These are phyloP conservation scores for Cantharis lateralis DNA, from an alignment of 2,888 invertebrate species.

Conservation along the genomic window DNA sequence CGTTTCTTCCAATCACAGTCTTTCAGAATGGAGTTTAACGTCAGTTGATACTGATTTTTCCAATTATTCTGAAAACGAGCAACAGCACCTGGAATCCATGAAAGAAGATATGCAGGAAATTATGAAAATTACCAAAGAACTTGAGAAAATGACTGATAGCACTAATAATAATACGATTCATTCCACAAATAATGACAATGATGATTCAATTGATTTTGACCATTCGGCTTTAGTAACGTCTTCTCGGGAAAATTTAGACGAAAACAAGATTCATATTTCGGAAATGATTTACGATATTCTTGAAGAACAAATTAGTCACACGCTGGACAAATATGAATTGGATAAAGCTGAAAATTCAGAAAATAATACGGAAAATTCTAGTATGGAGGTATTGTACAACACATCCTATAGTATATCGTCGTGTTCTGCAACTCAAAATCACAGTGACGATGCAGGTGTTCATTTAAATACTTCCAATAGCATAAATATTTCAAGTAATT, in stretches of 20 bases:
- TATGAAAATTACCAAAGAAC: conserved; percentile 36
- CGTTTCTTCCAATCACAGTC: conserved; percentile 17
- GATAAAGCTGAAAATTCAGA: background rate
- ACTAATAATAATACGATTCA: conserved; percentile 27
- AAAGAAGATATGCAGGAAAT: conserved; percentile 28
- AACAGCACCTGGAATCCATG: conserved; percentile 14
- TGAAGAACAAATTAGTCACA: background rate
- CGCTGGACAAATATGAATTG: background rate
- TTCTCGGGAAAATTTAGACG: background rate
- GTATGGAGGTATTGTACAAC: background rate
- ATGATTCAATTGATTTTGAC: background rate
- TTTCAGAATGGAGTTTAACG: conserved; percentile 40
- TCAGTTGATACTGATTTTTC: conserved; percentile 37
- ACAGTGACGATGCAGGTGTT: background rate
- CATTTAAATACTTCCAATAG: background rate
- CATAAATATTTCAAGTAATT: background rate
- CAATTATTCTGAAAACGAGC: conserved; percentile 28
- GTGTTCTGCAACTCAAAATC: background rate
- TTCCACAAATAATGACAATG: background rate
- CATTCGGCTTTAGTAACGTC: background rate
- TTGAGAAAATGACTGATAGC: conserved; percentile 36
- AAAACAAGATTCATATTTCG: background rate
- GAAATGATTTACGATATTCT: background rate
- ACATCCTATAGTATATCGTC: background rate
- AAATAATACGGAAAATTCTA: background rate